Evolutionary conservation across 2,888 invertebrate species (phyloP), one percentile per base, ranked within the genome.

Genomic region (Drosophila villosipedis): DNA sequence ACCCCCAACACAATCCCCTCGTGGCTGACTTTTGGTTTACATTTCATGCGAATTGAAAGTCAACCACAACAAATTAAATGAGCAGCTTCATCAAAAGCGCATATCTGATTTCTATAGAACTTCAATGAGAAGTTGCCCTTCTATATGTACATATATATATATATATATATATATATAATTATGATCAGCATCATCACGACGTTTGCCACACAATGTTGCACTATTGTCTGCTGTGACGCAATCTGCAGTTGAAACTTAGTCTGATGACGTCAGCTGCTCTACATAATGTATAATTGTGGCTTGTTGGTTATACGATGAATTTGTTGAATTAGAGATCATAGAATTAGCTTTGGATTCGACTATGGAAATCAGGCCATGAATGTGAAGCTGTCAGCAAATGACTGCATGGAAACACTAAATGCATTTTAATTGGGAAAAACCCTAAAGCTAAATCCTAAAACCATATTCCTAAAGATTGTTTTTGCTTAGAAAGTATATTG

Each of bases 11-110:
- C 25, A 16, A 4, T 1, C 16, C 9, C 25, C 25, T 16, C 25
- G 16, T 4, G 14, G 0, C 1, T 1, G 7, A 47, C 0, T 47
- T 66, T 67, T 68, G 68, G 64, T 43, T 79, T 76, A 62, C 60
- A 76, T 76, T 85, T 84, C 78, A 64, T 47, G 57, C 39, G 80
- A 80, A 84, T 58, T 69, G 69, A 73, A 83, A 75, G 84, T 81
- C 74, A 78, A 73, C 67, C 64, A 37, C 58, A 54, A 58, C 58
- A 9, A 60, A 35, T 14, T 22, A 28, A 28, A 30, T 14, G 4
- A 33, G 61, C 68, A 66, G 64, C 57, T 54, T 54, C 65, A 72
- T 71, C 67, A 55, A 59, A 85, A 80, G 57, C 9, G 4, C 25
- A 31, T 53, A 53, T 73, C 74, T 57, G 22, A 58, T 54, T 84